Base-by-base conservation (phyloP, 1,140 invertebrate genomes). In the Scaptomyza montana region DNA sequence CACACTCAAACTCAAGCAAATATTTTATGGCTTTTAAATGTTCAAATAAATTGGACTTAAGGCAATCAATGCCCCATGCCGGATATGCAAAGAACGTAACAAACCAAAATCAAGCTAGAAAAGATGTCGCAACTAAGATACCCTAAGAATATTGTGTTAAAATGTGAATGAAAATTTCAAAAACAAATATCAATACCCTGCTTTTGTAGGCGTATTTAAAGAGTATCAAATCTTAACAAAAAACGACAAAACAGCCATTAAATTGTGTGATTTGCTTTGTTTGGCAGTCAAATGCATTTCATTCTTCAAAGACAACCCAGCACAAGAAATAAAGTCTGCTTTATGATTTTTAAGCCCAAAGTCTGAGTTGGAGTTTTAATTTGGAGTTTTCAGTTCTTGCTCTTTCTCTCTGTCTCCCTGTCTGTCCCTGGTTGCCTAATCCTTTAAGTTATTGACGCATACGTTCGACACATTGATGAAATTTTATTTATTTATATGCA, bases 191-290 rank as follows among this genome's bases (percentile, higher is more conserved):
- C 21, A 25, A 25, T 25, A 4, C 21, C 21, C 21, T 25, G 21
- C 21, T 1, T 36, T 9, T 36, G 8, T 9, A 12, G 47, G 56
- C 2, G 56, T 33, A 30, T 59, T 28, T 4, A n/a, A 43, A 46
- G 4, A 39, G 36, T 39, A 21, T 7, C 53, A 36, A 53, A 47
- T 36, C 5, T 45, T 33, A 49, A 70, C 57, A 47, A 56, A 50
- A 74, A 67, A 73, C 49, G 70, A 69, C 49, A 73, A 69, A 78
- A 36, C 33, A 36, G 47, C 79, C 85, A 87, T 87, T 84, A 89
- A 89, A 89, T 84, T 71, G 77, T 89, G 80, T 89, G 84, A 89
- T 89, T 89, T 89, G 85, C 77, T 89, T 89, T 89, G 84, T 89
- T 63, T 45, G 79, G 59, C 70, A 80, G 79, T 89, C 84, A 89